Evolutionary conservation across 2,888 invertebrate species (phyloP).

Genomic region (Mylabris sibirica): DNA sequence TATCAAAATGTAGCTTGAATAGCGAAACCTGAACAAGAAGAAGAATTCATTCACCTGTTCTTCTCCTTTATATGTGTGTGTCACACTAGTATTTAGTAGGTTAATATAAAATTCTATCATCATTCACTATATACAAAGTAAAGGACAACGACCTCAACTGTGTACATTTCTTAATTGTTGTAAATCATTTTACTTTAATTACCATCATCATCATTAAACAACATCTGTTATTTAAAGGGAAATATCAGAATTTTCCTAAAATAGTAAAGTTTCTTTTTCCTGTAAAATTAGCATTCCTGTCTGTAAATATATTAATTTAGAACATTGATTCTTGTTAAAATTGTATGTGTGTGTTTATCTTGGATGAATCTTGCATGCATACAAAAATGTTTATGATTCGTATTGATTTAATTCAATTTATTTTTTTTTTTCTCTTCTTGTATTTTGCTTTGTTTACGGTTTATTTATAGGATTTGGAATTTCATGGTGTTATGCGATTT

Average conservation of each 20-base stretch:
- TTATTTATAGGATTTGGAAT: slow-evolving; percentile 85
- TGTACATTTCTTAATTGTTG: not conserved
- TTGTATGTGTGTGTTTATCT: not conserved
- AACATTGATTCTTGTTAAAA: not conserved
- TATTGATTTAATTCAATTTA: not conserved
- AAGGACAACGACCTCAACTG: slow-evolving; percentile 30
- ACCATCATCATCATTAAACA: slow-evolving; percentile 8
- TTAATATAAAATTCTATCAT: slow-evolving; percentile 24
- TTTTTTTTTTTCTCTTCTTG: not conserved
- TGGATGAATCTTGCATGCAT: slow-evolving; percentile 7
- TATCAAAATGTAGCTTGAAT: not conserved
- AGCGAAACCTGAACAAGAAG: not conserved
- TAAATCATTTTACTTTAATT: slow-evolving; percentile 18
- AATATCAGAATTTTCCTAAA: slow-evolving; percentile 13
- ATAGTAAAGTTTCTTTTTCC: slow-evolving; percentile 8
- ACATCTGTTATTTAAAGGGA: slow-evolving; percentile 2
- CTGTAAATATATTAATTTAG: slow-evolving; percentile 3
- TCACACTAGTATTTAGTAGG: slow-evolving; percentile 21
- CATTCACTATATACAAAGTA: slow-evolving; percentile 19
- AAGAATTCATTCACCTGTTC: slow-evolving; percentile 30
- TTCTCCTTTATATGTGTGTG: slow-evolving; percentile 4
- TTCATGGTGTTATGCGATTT: slow-evolving; percentile 99
- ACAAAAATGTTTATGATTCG: slow-evolving; percentile 15
- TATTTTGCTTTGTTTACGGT: slow-evolving; percentile 68
- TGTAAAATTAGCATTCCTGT: not conserved